Evolutionary conservation across 1,140 invertebrate species (phyloP), one percentile per base, ranked within the genome.

Genomic region (Diabrotica undecimpunctata): DNA sequence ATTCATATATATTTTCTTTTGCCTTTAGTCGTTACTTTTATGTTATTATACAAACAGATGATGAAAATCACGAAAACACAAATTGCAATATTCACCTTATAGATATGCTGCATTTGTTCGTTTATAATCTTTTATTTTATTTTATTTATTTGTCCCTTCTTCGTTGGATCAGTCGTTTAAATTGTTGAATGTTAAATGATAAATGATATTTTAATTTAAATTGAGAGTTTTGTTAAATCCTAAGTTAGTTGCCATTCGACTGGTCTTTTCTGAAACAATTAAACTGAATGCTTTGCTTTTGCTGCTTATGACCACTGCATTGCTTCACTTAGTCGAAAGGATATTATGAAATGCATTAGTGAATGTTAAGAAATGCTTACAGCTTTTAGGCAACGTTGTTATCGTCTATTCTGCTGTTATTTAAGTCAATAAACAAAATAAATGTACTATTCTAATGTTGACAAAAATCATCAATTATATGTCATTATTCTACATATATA

Each of bases 201-300:
- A 4, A 6, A 46, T 8, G n/a, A 46, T 65, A 57, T 25, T 25
- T 25, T 25, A 4, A 25, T 25, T 25, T 25, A 25, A 25, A 25
- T 25, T 25, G 25, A 25, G 69, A 65, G 64, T 67, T 64, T 61
- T 13, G 39, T 5, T 38, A 41, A 59, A 39, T 13, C 11, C 38
- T 61, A 76, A 77, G 81, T 84, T 83, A 83, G 82, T 84, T 83
- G 83, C 82, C 81, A 80, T 80, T 78, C 80, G 81, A 83, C 83
- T 84, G 84, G 83, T 85, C 84, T 85, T 85, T 86, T 85, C 84
- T 85, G 84, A 85, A 85, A 85, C 83, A 77, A 72, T 79, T 77
- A 66, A 66, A 69, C 67, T 66, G 68, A 70, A 70, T 75, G 69
- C 70, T 74, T 73, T 71, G 71, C 72, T 74, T 77, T 69, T 78